Conservation (phyloP, 2,797 vertebrate genomes). For the Centropyge bicolor region DNA sequence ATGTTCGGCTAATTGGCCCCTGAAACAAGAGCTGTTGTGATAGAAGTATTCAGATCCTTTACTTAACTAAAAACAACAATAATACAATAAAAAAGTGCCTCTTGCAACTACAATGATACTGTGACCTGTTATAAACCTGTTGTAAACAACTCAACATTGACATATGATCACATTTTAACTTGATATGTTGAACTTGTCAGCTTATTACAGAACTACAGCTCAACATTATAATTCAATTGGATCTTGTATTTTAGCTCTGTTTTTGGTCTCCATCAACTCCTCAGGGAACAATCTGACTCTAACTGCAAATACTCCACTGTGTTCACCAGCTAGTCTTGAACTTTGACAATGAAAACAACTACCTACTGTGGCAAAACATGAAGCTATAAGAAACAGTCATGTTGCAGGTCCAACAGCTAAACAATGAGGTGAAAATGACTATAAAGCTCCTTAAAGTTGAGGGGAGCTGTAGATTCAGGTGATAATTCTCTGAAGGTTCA, state of each 20-base stretch:
- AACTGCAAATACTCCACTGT: not conserved
- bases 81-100: not conserved
- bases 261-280: too few species aligned
- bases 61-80: not conserved
- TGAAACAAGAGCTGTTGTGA: slow-evolving; percentile 47
- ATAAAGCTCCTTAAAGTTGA: not conserved
- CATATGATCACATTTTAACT: not conserved
- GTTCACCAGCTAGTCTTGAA: too few species aligned
- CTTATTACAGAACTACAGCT: too few species aligned
- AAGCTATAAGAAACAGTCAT: too few species aligned
- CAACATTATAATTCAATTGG: too few species aligned
- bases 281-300: not conserved
- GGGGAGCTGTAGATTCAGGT: not conserved
- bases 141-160: not conserved
- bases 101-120: not conserved
- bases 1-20: slow-evolving; percentile 34
- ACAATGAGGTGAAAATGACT: not conserved
- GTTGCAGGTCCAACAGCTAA: too few species aligned
- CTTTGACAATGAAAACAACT: too few species aligned
- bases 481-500: not conserved
- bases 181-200: not conserved
- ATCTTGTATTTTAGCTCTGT: too few species aligned
- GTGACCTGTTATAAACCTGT: not conserved
- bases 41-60: not conserved
- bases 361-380: not conserved